A percentile compares a stretch with the other conserved stretches of the same genome.
Evolutionary conservation across 2,888 invertebrate species (phyloP).

Genomic region (Protonemura montana): DNA sequence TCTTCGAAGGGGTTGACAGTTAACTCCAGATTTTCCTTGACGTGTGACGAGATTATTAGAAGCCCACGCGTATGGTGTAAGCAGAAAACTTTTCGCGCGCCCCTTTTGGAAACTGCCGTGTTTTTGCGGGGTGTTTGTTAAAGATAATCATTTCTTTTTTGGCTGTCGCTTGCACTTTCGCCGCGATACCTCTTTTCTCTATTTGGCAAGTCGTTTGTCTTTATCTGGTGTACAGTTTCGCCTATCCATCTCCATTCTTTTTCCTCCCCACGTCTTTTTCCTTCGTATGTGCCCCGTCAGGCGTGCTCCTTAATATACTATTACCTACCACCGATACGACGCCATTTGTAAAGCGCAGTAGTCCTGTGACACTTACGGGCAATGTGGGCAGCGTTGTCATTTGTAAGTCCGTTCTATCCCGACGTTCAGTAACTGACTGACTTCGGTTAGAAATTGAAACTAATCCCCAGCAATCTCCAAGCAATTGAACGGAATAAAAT

Average conservation of each 20-base stretch:
- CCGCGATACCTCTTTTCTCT: background rate
- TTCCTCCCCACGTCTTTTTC: background rate
- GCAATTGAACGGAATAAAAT: too few relatives aligned
- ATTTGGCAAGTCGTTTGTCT: background rate
- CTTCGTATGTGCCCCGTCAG: background rate
- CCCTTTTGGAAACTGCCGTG: background rate
- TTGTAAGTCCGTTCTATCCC: background rate
- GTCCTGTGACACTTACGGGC: background rate
- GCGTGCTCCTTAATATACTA: background rate
- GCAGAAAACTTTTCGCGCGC: background rate
- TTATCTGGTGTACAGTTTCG: background rate
- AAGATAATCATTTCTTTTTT: slow-evolving; percentile 7
- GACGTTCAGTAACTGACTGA: background rate
- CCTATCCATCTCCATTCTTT: background rate
- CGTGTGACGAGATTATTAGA: too few relatives aligned
- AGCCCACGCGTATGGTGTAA: background rate
- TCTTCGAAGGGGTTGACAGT: too few relatives aligned
- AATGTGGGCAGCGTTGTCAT: background rate
- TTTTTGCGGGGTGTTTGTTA: background rate
- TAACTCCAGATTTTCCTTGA: too few relatives aligned
- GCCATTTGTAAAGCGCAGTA: background rate
- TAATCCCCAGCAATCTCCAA: too few relatives aligned
- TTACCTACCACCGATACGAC: background rate
- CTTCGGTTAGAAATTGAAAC: too few relatives aligned
- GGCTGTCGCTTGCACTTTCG: slow-evolving; percentile 5